Conservation (phyloP, 2,888 invertebrate genomes). For the Mylabris sibirica region DNA sequence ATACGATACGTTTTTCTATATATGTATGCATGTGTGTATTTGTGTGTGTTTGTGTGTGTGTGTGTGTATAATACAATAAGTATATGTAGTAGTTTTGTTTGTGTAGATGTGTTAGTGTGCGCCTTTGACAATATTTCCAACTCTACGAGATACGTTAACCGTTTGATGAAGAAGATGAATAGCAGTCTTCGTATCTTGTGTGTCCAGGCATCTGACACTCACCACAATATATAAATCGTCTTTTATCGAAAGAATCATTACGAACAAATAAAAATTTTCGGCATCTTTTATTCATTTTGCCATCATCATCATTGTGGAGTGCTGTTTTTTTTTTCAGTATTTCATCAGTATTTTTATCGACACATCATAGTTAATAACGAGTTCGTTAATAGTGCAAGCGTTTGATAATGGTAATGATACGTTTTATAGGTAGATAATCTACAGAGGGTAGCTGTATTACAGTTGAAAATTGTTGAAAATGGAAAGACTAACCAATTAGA, state of each 20-base stretch:
- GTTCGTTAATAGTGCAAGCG: not conserved
- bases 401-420: not conserved
- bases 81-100: not conserved
- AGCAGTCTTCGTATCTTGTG: conserved; percentile 17
- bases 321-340: not conserved
- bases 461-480: not conserved
- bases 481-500: conserved; percentile 4
- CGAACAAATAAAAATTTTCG: not conserved
- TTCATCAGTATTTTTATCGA: not conserved
- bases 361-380: not conserved
- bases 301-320: not conserved
- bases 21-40: not conserved
- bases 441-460: not conserved
- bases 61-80: too few species aligned
- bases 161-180: conserved; percentile 21
- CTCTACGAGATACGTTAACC: not conserved
- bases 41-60: not conserved
- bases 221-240: conserved; percentile 4
- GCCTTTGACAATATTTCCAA: conserved; percentile 17
- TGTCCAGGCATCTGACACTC: conserved; percentile 15
- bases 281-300: not conserved
- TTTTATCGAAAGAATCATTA: conserved; percentile 9
- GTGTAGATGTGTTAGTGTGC: not conserved
- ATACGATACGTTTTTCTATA: conserved; percentile 10
- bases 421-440: not conserved